Base-by-base conservation (phyloP, 2,797 vertebrate species). In the Pangasius djambal region DNA sequence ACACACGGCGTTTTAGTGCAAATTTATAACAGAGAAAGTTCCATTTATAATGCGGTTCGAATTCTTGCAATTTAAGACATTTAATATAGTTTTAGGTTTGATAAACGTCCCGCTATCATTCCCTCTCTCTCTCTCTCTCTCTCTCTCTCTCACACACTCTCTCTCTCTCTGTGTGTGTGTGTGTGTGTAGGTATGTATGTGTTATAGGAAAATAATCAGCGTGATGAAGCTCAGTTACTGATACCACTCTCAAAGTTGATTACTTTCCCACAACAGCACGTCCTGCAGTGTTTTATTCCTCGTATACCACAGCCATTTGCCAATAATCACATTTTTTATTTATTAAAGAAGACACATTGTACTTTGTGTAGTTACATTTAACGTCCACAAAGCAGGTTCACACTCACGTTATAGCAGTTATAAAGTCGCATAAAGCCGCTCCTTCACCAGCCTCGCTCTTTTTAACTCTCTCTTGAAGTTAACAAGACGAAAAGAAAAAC, bases 21-120 rank as follows among this genome's bases (percentile, higher is more conserved):
- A 22, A 59, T 55, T 55, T 79, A 18, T 48, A 13, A 7, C 12
- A 7, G 40, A 22, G 37, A 50, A 91, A 93, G 92, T 94, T 95
- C 92, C 92, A 95, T 94, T 94, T 91, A 88, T 92, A 93, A 94
- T 93, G 92, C 92, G 90, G 92, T 91, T 91, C 61, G 92, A 94
- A 94, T 93, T 93, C 93, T 92, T 90, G 89, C 89, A 89, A 89
- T 90, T 92, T 93, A 87, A 91, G 91, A 94, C 93, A 93, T 94
- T 90, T 92, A 93, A 94, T 91, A 93, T 92, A 91, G 92, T 94
- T 93, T 91, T 90, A 93, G 92, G 92, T 92, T 94, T 90, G 93
- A 91, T 89, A 88, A 88, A 61, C n/a, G n/a, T 59, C 50, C 31
- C 34, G 78, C 65, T 75, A 67, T 89, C 87, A 77, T 5, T 86